Conservation (phyloP, 2,113 vertebrate species). For the Syrrhaptes paradoxus region DNA sequence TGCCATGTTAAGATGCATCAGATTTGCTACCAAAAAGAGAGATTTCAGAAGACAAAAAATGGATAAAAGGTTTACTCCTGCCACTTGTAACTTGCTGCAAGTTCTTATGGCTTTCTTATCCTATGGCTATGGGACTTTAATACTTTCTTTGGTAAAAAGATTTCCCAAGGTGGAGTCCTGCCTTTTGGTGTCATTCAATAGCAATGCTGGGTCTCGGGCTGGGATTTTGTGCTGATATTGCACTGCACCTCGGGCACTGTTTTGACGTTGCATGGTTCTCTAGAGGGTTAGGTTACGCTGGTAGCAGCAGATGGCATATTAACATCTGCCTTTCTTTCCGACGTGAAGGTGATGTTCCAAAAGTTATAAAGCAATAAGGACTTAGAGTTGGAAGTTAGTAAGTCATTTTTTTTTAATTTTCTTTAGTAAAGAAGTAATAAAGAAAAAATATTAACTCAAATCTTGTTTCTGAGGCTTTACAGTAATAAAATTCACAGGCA, state of each 20-base stretch:
- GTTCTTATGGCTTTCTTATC: neutral
- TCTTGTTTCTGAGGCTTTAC: neutral
- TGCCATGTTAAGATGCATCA: neutral
- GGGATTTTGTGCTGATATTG: neutral
- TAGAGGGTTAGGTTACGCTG: neutral
- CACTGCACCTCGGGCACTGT: neutral
- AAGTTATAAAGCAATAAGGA: neutral
- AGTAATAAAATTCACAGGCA: neutral
- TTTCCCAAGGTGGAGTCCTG: neutral
- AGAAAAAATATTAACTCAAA: no score
- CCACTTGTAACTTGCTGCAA: neutral
- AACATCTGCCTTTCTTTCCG: neutral
- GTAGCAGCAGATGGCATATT: neutral
- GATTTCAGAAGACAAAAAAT: neutral
- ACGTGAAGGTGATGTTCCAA: neutral
- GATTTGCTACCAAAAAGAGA: neutral
- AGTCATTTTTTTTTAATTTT: no score
- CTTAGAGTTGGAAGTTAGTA: neutral
- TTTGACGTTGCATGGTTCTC: neutral
- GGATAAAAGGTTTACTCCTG: neutral
- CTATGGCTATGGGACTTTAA: neutral
- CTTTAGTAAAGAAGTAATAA: no score
- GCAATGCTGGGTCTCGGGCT: neutral
- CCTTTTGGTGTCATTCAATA: neutral
- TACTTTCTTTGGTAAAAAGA: neutral